Conservation (phyloP, 2,888 invertebrate species). For the Megamerina dolium region DNA sequence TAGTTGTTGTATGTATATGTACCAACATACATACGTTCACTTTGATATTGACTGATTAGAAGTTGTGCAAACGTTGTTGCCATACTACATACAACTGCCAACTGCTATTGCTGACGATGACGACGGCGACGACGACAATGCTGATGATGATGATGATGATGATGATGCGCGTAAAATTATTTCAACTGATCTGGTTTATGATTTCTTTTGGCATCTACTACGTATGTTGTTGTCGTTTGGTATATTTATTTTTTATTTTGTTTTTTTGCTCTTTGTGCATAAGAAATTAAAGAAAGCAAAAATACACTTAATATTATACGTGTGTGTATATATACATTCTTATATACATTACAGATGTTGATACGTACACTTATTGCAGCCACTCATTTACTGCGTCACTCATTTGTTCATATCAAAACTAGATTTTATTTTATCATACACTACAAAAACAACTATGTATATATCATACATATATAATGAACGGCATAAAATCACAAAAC, state of each 20-base stretch:
- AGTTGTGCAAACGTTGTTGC: no score
- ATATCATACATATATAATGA: no score
- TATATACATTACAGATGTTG: no score
- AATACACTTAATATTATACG: background rate
- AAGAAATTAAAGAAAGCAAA: background rate
- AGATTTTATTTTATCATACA: no score
- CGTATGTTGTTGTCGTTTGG: background rate
- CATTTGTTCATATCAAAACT: background rate
- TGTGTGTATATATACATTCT: background rate
- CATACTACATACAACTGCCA: background rate
- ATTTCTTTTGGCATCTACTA: background rate
- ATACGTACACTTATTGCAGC: background rate
- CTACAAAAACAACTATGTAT: no score
- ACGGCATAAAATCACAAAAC: slow-evolving; percentile 32
- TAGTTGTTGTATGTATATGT: no score
- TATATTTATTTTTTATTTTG: no score
- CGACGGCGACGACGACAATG: no score
- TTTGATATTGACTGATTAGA: no score
- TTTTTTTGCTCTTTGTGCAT: background rate
- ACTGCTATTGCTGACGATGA: slow-evolving; percentile 12
- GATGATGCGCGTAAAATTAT: slow-evolving; percentile 16
- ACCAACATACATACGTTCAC: no score
- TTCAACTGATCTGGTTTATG: slow-evolving; percentile 4
- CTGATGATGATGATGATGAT: no score
- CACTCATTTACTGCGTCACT: background rate